Evolutionary conservation across 2,888 invertebrate species (phyloP).

Genomic region (Rosalia funebris): DNA sequence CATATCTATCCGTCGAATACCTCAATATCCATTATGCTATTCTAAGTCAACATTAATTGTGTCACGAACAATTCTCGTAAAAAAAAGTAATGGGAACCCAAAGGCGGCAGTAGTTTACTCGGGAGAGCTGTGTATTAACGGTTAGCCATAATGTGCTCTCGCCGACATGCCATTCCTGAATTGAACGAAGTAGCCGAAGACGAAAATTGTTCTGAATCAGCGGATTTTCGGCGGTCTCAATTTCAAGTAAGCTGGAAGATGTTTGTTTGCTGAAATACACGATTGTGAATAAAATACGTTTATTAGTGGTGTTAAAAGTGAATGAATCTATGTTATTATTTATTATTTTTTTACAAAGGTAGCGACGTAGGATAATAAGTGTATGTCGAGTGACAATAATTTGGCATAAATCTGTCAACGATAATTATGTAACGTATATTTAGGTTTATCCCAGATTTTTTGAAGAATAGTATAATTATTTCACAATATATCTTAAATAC

Average conservation of each 20-base stretch:
- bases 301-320: too few species aligned
- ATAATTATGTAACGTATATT: too few species aligned
- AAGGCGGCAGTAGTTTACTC: slow-evolving; percentile 36
- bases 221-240: background rate
- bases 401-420: too few species aligned
- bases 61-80: slow-evolving; percentile 46
- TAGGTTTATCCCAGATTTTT: too few species aligned
- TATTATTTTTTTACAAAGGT: too few species aligned
- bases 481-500: too few species aligned
- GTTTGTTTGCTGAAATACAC: too few species aligned
- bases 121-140: background rate
- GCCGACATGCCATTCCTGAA: slow-evolving; percentile 8
- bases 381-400: too few species aligned
- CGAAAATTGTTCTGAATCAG: background rate
- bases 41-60: slow-evolving; percentile 35
- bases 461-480: too few species aligned
- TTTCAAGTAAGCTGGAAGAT: slow-evolving; percentile 22
- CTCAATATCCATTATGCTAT: slow-evolving; percentile 4
- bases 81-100: slow-evolving; percentile 37
- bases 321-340: too few species aligned
- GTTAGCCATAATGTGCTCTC: slow-evolving; percentile 10
- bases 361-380: too few species aligned
- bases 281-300: too few species aligned
- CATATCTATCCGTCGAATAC: slow-evolving; percentile 20
- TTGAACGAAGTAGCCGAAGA: background rate